A percentile compares a stretch with the other conserved stretches of the same genome.
These are phyloP conservation scores for Ormyrus rosae DNA, from an alignment of 2,888 invertebrate genomes.

Conservation along the genomic window DNA sequence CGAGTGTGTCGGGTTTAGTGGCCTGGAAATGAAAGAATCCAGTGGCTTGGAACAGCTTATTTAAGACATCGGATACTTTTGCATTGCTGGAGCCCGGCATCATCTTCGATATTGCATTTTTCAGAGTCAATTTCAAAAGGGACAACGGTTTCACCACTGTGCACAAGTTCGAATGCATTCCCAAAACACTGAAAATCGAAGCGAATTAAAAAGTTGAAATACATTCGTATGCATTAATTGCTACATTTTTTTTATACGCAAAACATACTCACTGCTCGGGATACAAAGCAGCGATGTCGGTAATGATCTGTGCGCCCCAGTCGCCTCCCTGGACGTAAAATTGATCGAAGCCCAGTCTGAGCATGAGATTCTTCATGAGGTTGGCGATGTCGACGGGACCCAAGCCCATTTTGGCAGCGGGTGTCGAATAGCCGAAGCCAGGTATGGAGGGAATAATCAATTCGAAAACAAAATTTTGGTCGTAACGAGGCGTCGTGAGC, in stretches of 20 bases:
- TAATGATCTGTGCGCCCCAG: constrained; percentile 85
- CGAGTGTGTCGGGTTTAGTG: constrained; percentile 85
- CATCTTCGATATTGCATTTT: too few relatives aligned
- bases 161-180: constrained; percentile 78
- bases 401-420: constrained; percentile 81
- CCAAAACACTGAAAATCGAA: constrained; percentile 74
- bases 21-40: constrained; percentile 79
- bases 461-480: constrained; percentile 81
- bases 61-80: too few relatives aligned
- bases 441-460: constrained; percentile 77
- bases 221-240: too few relatives aligned
- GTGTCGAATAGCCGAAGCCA: constrained; percentile 77
- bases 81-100: too few relatives aligned
- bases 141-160: constrained; percentile 59
- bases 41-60: constrained; percentile 62
- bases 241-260: too few relatives aligned
- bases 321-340: constrained; percentile 89
- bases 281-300: constrained; percentile 81
- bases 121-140: constrained; percentile 53
- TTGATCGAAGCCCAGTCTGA: constrained; percentile 81
- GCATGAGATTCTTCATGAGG: constrained; percentile 83
- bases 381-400: constrained; percentile 79
- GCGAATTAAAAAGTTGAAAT: too few relatives aligned
- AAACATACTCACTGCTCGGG: constrained; percentile 76
- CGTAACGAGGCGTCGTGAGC: constrained; percentile 78